phyloP scores from a whole-genome alignment of 2,113 vertebrate genomes.

The Sialia sialis region DNA sequence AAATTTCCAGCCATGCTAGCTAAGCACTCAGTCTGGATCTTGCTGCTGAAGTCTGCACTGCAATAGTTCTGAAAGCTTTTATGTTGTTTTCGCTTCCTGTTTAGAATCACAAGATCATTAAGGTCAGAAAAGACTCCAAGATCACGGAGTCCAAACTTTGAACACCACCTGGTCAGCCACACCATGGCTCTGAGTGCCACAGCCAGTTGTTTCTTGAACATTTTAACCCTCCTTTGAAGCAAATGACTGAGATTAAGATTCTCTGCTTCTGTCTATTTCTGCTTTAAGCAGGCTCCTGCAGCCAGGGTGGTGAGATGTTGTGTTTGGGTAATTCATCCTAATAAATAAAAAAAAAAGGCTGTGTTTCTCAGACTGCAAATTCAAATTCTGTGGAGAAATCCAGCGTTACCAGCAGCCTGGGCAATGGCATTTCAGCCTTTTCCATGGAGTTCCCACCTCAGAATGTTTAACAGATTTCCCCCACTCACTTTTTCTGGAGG shows the following conservation, averaged over 20 bases:
- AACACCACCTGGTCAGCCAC: neutral
- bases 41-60: neutral
- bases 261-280: neutral
- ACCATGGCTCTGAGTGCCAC: neutral
- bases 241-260: neutral
- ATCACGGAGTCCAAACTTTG: fast-evolving
- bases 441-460: neutral
- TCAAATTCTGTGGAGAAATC: neutral
- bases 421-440: neutral
- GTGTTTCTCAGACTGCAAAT: neutral
- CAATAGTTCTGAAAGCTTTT: neutral
- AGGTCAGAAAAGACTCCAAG: neutral
- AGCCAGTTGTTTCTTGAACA: neutral
- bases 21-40: neutral
- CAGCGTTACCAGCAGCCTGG: neutral
- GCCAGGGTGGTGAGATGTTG: neutral
- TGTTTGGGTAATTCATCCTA: neutral
- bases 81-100: neutral
- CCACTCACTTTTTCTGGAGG: neutral
- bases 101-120: neutral
- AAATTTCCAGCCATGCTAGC: neutral
- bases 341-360: neutral
- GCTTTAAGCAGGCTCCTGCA: neutral
- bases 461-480: neutral
- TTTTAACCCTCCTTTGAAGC: neutral